A percentile compares a stretch with the other conserved stretches of the same genome.
Evolutionary conservation across 92 coral and sea anemone species (phyloP).

Genomic region (Bergia puertoricense): DNA sequence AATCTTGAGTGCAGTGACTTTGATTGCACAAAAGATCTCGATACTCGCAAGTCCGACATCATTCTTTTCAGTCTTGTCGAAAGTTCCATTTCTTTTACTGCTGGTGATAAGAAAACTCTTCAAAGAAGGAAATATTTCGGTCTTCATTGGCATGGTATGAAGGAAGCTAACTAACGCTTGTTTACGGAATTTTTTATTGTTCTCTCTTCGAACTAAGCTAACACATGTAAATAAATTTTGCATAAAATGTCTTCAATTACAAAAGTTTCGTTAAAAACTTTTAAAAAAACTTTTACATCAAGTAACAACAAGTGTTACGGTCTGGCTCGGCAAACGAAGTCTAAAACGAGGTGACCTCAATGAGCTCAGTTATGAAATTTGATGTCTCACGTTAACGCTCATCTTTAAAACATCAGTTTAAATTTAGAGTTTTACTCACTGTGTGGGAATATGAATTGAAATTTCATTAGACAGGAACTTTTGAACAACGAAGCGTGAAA

Average conservation of each 20-base stretch:
- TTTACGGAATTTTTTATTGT: neutral
- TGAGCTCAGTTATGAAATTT: neutral
- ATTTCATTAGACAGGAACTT: constrained; percentile 67
- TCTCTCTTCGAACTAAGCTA: no score
- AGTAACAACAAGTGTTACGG: neutral
- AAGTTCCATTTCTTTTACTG: neutral
- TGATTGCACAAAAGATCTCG: neutral
- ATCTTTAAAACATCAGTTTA: constrained; percentile 69
- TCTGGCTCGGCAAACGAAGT: neutral
- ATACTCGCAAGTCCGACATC: no score
- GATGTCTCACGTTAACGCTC: constrained; percentile 17
- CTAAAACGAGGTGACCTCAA: neutral
- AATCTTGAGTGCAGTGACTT: neutral
- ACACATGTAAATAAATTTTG: neutral
- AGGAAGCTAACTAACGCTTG: constrained; percentile 33
- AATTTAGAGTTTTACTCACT: constrained; percentile 53
- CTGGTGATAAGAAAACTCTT: neutral
- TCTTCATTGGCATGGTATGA: neutral
- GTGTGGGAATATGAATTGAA: constrained; percentile 57
- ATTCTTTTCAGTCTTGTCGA: no score
- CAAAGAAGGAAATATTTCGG: constrained; percentile 16
- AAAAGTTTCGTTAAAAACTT: constrained; percentile 18
- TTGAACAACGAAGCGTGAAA: constrained; percentile 36
- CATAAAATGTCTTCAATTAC: neutral
- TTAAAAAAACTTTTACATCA: neutral